Base-by-base conservation (phyloP, 2,113 vertebrate genomes). In the Perca flavescens region DNA sequence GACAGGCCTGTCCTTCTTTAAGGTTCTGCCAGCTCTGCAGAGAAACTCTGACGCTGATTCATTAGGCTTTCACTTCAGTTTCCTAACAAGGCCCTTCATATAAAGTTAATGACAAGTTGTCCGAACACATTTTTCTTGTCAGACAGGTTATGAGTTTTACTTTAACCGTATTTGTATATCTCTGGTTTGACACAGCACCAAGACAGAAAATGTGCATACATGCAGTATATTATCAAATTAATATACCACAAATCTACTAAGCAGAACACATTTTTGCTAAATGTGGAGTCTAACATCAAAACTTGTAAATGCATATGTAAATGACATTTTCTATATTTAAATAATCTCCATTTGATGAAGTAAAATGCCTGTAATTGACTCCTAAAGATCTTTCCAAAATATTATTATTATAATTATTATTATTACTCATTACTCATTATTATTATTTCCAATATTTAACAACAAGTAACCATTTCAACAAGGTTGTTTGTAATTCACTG, bases 1-100 rank as follows among this genome's bases (percentile, higher is more conserved):
- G 66, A 64, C 74, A 83, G 40, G 65, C 31, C 64, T 36, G 78
- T 81, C 66, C 60, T 52, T 73, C 58, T 77, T 49, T 36, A 75
- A 68, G 46, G 66, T 34, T 70, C 31, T 71, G 68, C 71, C 16
- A n/a, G 77, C 9, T 77, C 73, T 75, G 57, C 60, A 74, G n/a
- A 88, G 47, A 80, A 84, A 52, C 31, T 36, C 47, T 78, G 17
- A 79, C 1, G 6, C 62, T 69, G 58, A 15, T 64, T 74, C 52
- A 49, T 17, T 77, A 53, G 58, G 65, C 63, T 63, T 71, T 71
- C 49, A 67, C 28, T 70, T 57, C 47, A 47, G 22, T 66, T 79
- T 74, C 47, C 25, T 12, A 74, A 63, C 57, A 49, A 61, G 70
- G 50, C 50, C 62, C n/a, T 34, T 79, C 66, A 79, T 72, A 47